Conservation (phyloP, 2,797 vertebrate species). For the Tympanoctomys barrerae region DNA sequence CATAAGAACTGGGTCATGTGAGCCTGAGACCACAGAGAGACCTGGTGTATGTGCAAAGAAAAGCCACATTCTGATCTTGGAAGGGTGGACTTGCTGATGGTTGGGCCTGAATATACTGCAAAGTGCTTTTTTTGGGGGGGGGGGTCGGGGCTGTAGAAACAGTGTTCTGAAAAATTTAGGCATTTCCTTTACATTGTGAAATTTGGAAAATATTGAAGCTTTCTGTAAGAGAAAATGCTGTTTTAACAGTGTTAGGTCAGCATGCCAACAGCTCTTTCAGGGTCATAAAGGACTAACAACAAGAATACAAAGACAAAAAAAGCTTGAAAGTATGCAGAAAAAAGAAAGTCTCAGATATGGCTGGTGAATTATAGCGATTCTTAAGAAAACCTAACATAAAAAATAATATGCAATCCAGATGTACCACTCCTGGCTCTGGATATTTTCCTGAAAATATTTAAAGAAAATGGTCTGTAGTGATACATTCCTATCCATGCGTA, state of each 20-base stretch:
- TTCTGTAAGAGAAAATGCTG: not conserved
- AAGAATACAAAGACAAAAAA: not conserved
- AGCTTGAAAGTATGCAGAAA: not conserved
- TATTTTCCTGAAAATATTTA: not conserved
- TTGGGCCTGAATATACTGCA: not conserved
- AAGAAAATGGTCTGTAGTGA: not conserved
- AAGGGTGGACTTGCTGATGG: not conserved
- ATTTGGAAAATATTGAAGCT: not conserved
- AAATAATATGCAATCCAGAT: not conserved
- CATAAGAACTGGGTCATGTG: not conserved
- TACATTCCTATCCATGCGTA: not conserved
- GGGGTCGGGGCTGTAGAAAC: too few species aligned
- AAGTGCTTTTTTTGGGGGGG: not conserved
- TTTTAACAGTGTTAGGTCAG: not conserved
- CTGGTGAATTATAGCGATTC: not conserved
- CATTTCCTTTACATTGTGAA: not conserved
- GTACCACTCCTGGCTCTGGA: not conserved
- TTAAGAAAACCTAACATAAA: not conserved
- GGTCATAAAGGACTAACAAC: not conserved
- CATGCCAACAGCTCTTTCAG: not conserved
- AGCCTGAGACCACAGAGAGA: not conserved
- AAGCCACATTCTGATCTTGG: not conserved
- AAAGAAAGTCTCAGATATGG: not conserved
- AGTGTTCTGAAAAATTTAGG: not conserved
- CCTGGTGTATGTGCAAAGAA: not conserved